phyloP scores from a whole-genome alignment of 2,113 vertebrate species.

The Dipodomys stephensi region DNA sequence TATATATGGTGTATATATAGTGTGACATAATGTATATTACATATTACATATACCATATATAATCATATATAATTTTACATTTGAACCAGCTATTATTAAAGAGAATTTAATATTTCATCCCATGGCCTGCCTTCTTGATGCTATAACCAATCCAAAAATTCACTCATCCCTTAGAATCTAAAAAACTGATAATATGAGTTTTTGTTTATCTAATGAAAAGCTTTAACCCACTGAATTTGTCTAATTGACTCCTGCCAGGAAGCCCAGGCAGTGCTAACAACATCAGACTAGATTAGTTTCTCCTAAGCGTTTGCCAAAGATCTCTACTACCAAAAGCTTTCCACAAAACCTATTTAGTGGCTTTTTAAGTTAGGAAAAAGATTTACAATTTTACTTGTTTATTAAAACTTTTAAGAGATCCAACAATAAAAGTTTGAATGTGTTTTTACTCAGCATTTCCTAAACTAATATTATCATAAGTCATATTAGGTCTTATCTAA shows the following conservation, averaged over 20 bases:
- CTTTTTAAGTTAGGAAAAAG: neutral
- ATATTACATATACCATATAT: no score
- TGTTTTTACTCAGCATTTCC: neutral
- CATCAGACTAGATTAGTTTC: neutral
- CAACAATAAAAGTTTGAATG: neutral
- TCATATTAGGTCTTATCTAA: neutral
- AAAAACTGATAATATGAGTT: neutral
- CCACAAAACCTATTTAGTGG: neutral
- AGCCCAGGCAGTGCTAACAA: neutral
- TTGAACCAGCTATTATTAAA: neutral
- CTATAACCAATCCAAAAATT: conserved; percentile 21
- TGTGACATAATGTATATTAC: no score
- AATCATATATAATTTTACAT: no score
- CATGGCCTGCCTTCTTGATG: neutral
- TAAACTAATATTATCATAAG: neutral
- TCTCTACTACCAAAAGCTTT: neutral
- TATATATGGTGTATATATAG: neutral
- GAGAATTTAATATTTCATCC: neutral
- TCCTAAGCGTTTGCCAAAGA: neutral
- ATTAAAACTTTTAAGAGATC: neutral
- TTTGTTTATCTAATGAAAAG: neutral
- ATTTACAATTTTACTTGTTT: neutral
- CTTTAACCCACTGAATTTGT: neutral
- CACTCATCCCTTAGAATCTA: conserved; percentile 41
- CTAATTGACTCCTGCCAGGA: neutral